Base-by-base conservation (phyloP, 2,888 invertebrate species). In the Lepas anatifera region DNA sequence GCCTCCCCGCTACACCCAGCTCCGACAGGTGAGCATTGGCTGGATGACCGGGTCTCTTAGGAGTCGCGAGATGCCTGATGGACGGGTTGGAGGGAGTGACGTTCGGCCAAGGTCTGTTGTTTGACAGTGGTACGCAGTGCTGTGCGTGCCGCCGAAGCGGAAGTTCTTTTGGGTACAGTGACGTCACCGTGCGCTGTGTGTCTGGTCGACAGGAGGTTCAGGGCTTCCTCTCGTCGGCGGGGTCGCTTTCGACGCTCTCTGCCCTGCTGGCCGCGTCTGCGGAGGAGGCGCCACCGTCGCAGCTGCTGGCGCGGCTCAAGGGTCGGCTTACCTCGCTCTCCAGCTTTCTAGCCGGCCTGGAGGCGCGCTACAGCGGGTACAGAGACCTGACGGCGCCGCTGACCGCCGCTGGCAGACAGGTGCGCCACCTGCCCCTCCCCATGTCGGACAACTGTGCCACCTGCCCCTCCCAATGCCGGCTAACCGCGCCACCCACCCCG, bases 341-440 rank as follows among this genome's bases (percentile, higher is more conserved):
- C 70, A 82, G 81, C 46, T 87, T 87, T 76, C 69, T 75, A 7
- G 68, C 71, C 27, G 71, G 68, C 37, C 69, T 80, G 35, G 71
- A 76, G 13, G 68, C 68, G 22, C 75, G 77, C 39, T 81, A 78
- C 72, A 76, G 85, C 3, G 85, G 86, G n/a, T 93, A 91, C 77
- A 88, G 89, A 0, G 95, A 95, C 78, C 81, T 95, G 69, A 84
- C 88, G 0, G 84, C 86, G 72, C 91, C 92, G 0, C 80, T 93
- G 27, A 81, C 88, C 68, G 82, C 85, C 70, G 87, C 88, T 0
- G 78, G 71, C 48, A 48, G 25, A 25, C 48, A 48, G 48, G 48
- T 48, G 48, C n/a, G n/a, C n/a, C n/a, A n/a, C n/a, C n/a, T n/a
- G n/a, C n/a, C n/a, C n/a, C n/a, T n/a, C n/a, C n/a, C n/a, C n/a